Base-by-base conservation (phyloP, 2,113 vertebrate genomes). In the Clinocottus analis region DNA sequence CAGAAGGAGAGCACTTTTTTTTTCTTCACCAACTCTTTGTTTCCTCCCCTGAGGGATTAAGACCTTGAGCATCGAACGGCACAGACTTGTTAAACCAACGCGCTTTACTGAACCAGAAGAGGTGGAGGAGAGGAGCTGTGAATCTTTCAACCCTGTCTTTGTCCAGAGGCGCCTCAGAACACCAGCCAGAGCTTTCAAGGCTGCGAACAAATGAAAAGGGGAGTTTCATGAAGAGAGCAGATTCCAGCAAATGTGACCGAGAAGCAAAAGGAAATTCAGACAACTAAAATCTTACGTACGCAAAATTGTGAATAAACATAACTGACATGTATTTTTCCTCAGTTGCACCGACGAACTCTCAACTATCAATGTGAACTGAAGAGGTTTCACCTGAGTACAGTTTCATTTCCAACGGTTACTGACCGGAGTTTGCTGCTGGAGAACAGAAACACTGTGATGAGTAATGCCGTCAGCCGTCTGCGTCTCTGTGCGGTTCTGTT, bases 21-120 rank as follows among this genome's bases (percentile, higher is more conserved):
- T 85, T 41, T 41, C 14, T 65, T 45, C 0, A 33, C 68, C 16
- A 0, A 61, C 65, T 80, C 74, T 85, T 60, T 79, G 79, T 89
- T 90, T 70, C 68, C 53, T 74, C 83, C 87, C 85, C 51, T 7
- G 64, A 72, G 84, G 87, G 90, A 91, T 91, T 90, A 87, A 84
- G 87, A 85, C 80, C 76, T 87, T 85, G 89, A 77, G 75, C 84
- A 77, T 87, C 27, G 31, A 82, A 87, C 66, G 83, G 79, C 80
- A 84, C 87, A 71, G 83, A 89, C 90, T 91, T 91, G 90, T 92
- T 92, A 91, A 91, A 89, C 66, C 82, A 84, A 78, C 49, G 21
- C 21, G 80, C 86, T 90, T 91, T 91, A 84, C 78, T 92, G 90
- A 87, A 88, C 56, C 88, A 88, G 84, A 90, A 88, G 88, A 81